Evolutionary conservation across 2,888 invertebrate genomes (phyloP), one percentile per base, ranked within the genome.

Genomic region (Drosophila seclusa): DNA sequence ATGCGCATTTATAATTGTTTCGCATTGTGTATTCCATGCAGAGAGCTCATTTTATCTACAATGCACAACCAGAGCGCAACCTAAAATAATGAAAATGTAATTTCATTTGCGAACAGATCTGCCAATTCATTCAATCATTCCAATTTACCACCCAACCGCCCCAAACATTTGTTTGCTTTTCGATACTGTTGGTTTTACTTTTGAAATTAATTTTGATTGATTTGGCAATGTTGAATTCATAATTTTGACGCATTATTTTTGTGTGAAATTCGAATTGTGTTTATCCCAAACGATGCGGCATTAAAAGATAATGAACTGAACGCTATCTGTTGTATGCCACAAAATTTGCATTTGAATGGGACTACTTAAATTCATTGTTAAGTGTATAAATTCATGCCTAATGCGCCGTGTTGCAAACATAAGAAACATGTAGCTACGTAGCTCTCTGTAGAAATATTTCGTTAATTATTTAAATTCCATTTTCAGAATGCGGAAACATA

Each of bases 171-270:
- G 75, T 85, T 82, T 84, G 73, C 58, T 55, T 58, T 82, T 59
- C 42, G 29, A 11, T 27, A 11, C n/a, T 76, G 81, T 79, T 86
- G 82, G 72, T 80, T 75, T 68, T 78, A 85, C 76, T 89, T 82
- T 76, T 82, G 76, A 90, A 87, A 87, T 87, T 89, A 89, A 89
- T 84, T 87, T 87, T 72, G 89, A 87, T 90, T 87, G 90, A 87
- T 89, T 87, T 85, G 89, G 74, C 85, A 89, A 89, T 89, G 89
- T 89, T 87, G 87, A 89, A 87, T 87, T 90, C 78, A 89, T 90
- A 87, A 87, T 90, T 90, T 87, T 87, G 90, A 89, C 89, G 90
- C 89, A 90, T 87, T 87, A 86, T 86, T 86, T 85, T 88, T 85
- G 88, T 59, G 88, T 88, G 86, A 88, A 89, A 89, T 88, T 78